Percentiles rank a stretch among this genome's conserved stretches.
Evolutionary conservation across 2,888 invertebrate genomes (phyloP).

Genomic region (Nephrotoma guestfalica): DNA sequence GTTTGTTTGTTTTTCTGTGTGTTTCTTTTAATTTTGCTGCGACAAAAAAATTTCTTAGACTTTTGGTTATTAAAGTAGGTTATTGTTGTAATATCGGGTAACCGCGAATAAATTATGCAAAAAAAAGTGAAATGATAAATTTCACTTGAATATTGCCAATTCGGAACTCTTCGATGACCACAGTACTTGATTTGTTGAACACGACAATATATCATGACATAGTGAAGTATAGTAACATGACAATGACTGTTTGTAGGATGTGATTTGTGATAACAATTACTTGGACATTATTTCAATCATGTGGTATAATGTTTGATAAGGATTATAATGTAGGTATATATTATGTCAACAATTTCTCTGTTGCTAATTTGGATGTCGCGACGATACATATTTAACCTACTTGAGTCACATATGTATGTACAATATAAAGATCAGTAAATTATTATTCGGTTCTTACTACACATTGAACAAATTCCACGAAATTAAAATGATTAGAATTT

Average conservation of each 20-base stretch:
- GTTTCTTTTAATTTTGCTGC: background rate
- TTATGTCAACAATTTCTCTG: no score
- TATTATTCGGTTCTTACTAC: no score
- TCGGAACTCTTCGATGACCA: background rate
- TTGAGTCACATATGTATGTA: no score
- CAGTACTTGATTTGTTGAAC: background rate
- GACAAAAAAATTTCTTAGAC: background rate
- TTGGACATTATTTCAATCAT: background rate
- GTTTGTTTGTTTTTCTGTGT: background rate
- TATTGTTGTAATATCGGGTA: background rate
- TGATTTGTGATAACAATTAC: background rate
- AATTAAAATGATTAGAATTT: no score
- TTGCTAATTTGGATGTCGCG: no score
- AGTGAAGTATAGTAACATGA: background rate
- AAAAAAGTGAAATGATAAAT: background rate
- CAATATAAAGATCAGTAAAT: no score
- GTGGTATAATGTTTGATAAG: no score
- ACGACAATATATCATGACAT: background rate
- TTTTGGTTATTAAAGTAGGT: background rate
- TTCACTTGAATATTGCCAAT: background rate
- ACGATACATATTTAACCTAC: no score
- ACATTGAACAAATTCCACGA: no score
- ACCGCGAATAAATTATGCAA: background rate
- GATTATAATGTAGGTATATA: no score
- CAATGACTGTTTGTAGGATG: background rate